phyloP scores from a whole-genome alignment of 2,797 vertebrate species.

The Diglossa cyanea region DNA sequence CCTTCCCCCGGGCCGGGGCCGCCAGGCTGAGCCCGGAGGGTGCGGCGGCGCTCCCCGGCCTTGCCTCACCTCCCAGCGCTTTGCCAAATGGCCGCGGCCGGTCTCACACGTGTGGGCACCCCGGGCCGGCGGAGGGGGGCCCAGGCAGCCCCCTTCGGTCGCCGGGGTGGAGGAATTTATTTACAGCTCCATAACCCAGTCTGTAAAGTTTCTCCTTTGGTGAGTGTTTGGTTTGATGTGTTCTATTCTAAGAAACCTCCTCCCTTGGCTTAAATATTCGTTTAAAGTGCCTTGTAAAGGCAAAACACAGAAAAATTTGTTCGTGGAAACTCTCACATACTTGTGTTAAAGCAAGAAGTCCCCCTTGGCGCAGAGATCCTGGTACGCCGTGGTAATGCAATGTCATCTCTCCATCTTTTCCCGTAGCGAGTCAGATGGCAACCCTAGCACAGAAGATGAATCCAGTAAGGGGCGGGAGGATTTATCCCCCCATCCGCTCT shows the following conservation, averaged over 20 bases:
- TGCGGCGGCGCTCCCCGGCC: not conserved
- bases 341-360: not conserved
- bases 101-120: not conserved
- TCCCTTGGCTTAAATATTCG: not conserved
- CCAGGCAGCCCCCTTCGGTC: not conserved
- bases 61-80: not conserved
- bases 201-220: not conserved
- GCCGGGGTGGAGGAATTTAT: not conserved
- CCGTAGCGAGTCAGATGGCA: slow-evolving; percentile 84
- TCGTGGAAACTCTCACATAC: not conserved
- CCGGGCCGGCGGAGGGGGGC: not conserved
- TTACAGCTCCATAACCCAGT: not conserved
- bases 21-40: not conserved
- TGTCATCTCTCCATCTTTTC: slow-evolving; percentile 35
- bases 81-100: slow-evolving; percentile 39
- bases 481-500: slow-evolving; percentile 90
- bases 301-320: not conserved
- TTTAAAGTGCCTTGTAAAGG: not conserved
- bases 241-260: not conserved
- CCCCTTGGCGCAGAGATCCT: not conserved
- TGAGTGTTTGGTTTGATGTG: not conserved
- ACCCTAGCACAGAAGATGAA: slow-evolving; percentile 93
- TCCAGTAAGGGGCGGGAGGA: slow-evolving; percentile 98
- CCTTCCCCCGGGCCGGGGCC: not conserved
- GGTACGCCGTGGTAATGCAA: not conserved